Evolutionary conservation across 2,888 invertebrate species (phyloP), one percentile per base, ranked within the genome.

Genomic region (Melanostoma mellinum): DNA sequence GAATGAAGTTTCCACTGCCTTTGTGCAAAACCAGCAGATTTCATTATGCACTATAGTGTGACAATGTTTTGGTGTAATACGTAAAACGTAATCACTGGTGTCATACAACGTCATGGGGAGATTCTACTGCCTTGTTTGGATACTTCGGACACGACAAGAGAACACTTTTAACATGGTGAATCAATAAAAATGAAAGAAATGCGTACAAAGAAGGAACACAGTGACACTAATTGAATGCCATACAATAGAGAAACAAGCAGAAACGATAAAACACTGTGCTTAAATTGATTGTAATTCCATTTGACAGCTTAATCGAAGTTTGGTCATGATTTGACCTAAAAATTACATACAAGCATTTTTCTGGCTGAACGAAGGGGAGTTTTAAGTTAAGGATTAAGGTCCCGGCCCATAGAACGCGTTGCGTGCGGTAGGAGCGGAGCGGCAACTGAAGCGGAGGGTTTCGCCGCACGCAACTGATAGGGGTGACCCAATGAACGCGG

Each of bases 101-200:
- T 61, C 65, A 55, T 63, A 63, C 42, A 58, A 75, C 72, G 46
- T 61, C 9, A 63, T 32, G 6, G 30, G 35, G 44, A 35, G 35
- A 63, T 61, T 71, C 48, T 60, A 38, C 58, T 65, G 63, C 46
- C 35, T 10, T 10, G 30, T 61, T 8, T 4, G 8, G 35, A 8
- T 30, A 44, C 46, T 35, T 74, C 35, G 44, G 35, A 69, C 63
- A 75, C 42, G 75, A 75, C 67, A 67, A 36, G 72, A 35, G 40
- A 67, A 56, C 73, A 78, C 52, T 69, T 65, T 69, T 68, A 78
- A 82, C 74, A 78, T 44, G 52, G 69, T 78, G 78, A 78, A 65
- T 69, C 65, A 55, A 78, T 78, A 55, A 77, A 20, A 44, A 40
- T 63, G 67, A 33, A 36, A 52, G 58, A 69, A 10, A 32, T 33